Evolutionary conservation across 2,113 vertebrate species (phyloP), one percentile per base, ranked within the genome.

Genomic region (Hypocryptadius cinnamomeus): DNA sequence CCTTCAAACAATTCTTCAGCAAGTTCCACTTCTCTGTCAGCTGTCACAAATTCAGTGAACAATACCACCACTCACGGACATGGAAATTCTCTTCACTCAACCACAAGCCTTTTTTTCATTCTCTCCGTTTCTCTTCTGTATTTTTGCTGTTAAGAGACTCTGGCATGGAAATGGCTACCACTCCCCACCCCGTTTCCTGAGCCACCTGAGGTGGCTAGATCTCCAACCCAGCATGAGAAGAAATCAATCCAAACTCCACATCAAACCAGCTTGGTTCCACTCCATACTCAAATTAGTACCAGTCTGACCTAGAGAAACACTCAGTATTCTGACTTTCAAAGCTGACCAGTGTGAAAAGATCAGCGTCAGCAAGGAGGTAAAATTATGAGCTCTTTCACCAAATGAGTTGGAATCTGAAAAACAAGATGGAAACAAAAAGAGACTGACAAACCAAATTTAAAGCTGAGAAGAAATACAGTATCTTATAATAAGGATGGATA

Each of bases 121-220:
- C 63, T 98, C 78, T 97, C 91, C 1, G 35, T 98, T 92, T 98
- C 97, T 91, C 94, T 98, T 65, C 95, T 98, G 56, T 97, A 98
- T 84, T 92, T 98, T 94, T 98, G 96, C 97, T 98, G 97, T 94
- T 98, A 97, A 97, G 95, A 97, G 96, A 98, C 96, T 97, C 87
- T 82, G 94, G 90, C 96, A 94, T 97, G 96, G 95, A 96, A 97
- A 93, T 89, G 79, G 93, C 96, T 95, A 84, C 80, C 79, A 89
- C 97, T 97, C 91, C 94, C 79, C 66, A 48, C 76, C 91, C 87
- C 12, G 59, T 96, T 93, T 96, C 95, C 95, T 95, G 92, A 97
- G 91, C 74, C 93, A 85, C 80, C 82, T 88, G 83, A 95, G 82
- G 95, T 93, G 96, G 85, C 88, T 92, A 88, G 16, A 73, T 92